Conservation (phyloP, 2,888 invertebrate genomes). For the Hybos culiciformis region DNA sequence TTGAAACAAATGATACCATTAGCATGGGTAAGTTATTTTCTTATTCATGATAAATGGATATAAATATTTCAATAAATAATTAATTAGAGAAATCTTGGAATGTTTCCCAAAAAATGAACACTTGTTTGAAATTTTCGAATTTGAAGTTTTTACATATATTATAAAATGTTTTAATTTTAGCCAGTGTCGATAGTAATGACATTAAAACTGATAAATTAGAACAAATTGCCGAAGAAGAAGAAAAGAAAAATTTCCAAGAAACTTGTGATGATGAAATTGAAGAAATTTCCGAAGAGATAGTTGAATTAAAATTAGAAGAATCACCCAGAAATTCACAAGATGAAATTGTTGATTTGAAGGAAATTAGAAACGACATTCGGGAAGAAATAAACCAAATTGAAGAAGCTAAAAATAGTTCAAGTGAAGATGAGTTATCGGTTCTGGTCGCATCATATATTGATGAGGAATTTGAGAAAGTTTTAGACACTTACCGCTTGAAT, state of each 20-base stretch:
- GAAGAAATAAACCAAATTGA: neutral
- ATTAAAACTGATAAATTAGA: neutral
- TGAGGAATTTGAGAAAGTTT: slow-evolving; percentile 21
- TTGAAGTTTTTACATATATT: no score
- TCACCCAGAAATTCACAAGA: neutral
- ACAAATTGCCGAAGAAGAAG: neutral
- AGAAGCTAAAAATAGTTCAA: neutral
- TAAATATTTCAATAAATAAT: neutral
- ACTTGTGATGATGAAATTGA: slow-evolving; percentile 17
- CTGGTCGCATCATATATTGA: slow-evolving; percentile 31
- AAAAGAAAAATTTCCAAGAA: slow-evolving; percentile 12
- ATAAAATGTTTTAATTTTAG: no score
- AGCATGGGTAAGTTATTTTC: no score
- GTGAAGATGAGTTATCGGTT: slow-evolving; percentile 30
- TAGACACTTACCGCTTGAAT: slow-evolving; percentile 5
- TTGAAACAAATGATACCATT: slow-evolving; percentile 13
- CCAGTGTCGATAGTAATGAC: neutral
- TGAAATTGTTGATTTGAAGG: neutral
- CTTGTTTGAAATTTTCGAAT: no score
- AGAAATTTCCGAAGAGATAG: slow-evolving; percentile 32
- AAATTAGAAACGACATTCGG: neutral
- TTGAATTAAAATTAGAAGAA: slow-evolving; percentile 19
- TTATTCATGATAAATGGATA: no score
- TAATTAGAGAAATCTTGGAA: no score
- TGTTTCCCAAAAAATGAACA: no score